phyloP scores from a whole-genome alignment of 2,797 vertebrate genomes.

The Gallinago stenura region DNA sequence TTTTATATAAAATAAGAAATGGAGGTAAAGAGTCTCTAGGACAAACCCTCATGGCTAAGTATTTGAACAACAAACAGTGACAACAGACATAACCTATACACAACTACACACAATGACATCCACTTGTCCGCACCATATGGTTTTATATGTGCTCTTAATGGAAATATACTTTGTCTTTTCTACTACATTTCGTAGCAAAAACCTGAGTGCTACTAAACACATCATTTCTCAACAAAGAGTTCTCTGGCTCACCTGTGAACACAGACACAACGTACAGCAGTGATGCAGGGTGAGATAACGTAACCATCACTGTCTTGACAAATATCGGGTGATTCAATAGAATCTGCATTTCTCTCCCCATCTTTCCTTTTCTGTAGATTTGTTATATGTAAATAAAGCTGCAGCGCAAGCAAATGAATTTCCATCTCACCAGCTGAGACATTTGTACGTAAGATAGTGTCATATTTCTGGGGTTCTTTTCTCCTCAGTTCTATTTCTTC shows the following conservation, averaged over 20 bases:
- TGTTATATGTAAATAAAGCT: neutral
- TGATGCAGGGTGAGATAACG: neutral
- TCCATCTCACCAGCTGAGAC: neutral
- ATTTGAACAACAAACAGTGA: neutral
- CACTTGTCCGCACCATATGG: neutral
- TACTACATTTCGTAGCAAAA: neutral
- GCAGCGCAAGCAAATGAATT: neutral
- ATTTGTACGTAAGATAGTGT: accelerated
- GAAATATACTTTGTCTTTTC: accelerated
- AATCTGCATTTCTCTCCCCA: neutral
- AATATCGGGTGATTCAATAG: neutral
- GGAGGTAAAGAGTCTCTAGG: neutral
- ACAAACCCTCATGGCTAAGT: neutral
- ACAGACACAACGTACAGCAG: neutral
- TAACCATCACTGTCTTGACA: neutral
- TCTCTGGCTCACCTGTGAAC: neutral
- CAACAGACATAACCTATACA: neutral
- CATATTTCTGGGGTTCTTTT: neutral
- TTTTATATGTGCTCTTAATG: neutral
- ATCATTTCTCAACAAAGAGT: neutral
- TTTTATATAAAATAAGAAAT: neutral
- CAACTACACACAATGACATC: neutral
- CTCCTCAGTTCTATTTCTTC: neutral
- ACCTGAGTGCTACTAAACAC: neutral
- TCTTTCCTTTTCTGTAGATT: neutral